A percentile compares a stretch with the other conserved stretches of the same genome.
Conservation (phyloP, 2,797 vertebrate genomes). For the Labeo calbasu region DNA sequence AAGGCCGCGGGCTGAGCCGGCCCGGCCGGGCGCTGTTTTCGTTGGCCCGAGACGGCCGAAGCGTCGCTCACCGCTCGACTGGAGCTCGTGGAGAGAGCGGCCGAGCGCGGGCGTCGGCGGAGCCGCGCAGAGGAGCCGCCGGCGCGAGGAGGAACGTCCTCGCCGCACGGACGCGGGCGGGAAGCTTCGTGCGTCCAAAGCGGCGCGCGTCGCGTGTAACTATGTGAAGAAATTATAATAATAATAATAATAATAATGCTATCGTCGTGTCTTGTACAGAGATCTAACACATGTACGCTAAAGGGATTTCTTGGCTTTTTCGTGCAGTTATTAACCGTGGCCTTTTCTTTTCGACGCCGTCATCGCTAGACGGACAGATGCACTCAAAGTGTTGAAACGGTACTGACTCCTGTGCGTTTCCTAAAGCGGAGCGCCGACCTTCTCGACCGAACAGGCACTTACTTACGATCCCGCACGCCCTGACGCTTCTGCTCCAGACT, state of each 20-base stretch:
- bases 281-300: conserved; percentile 62
- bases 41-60: conserved; percentile 74
- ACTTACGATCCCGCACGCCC: not conserved
- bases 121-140: conserved; percentile 76
- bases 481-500: not conserved
- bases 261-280: conserved; percentile 79
- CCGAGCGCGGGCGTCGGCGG: conserved; percentile 66
- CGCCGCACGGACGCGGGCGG: conserved; percentile 83
- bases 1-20: conserved; percentile 93
- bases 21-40: conserved; percentile 64
- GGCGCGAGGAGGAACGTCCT: conserved; percentile 74
- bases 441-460: not conserved
- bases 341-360: conserved; percentile 85
- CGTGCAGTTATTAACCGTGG: conserved; percentile 86
- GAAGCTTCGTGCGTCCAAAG: conserved; percentile 66
- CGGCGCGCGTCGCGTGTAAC: conserved; percentile 72
- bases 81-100: conserved; percentile 65
- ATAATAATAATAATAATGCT: conserved; percentile 22
- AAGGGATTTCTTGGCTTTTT: conserved; percentile 63
- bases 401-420: conserved; percentile 40
- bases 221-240: conserved; percentile 79
- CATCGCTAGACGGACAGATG: conserved; percentile 80
- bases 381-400: conserved; percentile 65
- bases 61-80: conserved; percentile 60
- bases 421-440: no score